Conservation (phyloP, 2,113 vertebrate species). For the Trogon melanurus region DNA sequence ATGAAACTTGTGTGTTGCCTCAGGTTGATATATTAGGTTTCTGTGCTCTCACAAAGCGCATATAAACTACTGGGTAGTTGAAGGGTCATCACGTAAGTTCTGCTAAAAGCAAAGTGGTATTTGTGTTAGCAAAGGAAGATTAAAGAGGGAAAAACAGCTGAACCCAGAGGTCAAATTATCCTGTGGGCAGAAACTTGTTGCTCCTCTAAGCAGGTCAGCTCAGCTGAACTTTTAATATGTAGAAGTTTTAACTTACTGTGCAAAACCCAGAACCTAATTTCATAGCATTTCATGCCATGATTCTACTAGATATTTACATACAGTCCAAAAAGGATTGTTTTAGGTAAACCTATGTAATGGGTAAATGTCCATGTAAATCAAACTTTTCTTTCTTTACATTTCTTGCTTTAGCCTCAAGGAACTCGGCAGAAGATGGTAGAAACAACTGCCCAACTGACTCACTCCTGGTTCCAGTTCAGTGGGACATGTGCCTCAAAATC, state of each 20-base stretch:
- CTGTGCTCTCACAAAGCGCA: neutral
- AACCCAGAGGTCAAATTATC: neutral
- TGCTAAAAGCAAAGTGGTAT: neutral
- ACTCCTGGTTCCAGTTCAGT: neutral
- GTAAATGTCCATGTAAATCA: neutral
- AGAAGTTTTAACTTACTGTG: neutral
- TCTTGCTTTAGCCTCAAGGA: neutral
- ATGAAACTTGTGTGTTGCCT: neutral
- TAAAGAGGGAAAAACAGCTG: neutral
- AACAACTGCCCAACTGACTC: neutral
- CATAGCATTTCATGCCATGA: neutral
- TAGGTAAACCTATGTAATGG: neutral
- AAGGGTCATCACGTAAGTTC: neutral
- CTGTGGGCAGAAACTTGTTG: neutral
- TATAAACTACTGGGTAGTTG: neutral
- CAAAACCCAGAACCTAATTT: neutral
- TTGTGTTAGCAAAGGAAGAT: neutral
- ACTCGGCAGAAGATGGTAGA: neutral
- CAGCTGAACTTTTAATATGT: neutral
- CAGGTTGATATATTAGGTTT: neutral
- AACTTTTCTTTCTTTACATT: neutral
- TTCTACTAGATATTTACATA: neutral
- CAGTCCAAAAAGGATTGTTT: neutral
- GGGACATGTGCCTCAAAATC: accelerated
- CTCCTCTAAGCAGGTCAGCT: neutral